Conservation (phyloP, 2,888 invertebrate genomes). For the Bombylius discolor region DNA sequence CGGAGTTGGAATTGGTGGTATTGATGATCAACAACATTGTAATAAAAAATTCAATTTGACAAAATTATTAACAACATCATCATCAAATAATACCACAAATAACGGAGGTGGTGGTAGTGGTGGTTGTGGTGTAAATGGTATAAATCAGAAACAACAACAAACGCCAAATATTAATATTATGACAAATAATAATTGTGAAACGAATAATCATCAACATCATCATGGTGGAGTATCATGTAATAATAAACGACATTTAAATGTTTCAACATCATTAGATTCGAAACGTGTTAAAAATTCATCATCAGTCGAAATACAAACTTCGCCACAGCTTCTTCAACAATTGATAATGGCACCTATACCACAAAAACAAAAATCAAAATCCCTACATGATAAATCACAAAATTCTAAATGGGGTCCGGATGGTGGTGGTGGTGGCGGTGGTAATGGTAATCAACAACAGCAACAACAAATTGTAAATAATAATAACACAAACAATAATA, state of each 20-base stretch:
- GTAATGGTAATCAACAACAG: constrained; percentile 31
- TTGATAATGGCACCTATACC: constrained; percentile 31
- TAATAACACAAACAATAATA: constrained; percentile 15
- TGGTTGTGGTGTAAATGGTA: not conserved
- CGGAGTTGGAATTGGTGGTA: not conserved
- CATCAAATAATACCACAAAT: not conserved
- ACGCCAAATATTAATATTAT: too few species aligned
- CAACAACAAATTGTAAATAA: constrained; percentile 27
- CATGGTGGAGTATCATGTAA: not conserved
- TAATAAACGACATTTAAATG: constrained; percentile 17
- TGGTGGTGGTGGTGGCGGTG: constrained; percentile 19
- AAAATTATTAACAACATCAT: not conserved
- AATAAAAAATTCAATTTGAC: not conserved
- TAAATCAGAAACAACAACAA: not conserved
- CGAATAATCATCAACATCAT: not conserved
- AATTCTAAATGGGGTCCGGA: constrained; percentile 31
- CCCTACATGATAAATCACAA: constrained; percentile 24
- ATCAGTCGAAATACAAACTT: constrained; percentile 23
- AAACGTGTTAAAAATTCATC: constrained; percentile 22
- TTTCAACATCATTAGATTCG: constrained; percentile 7
- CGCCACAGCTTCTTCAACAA: constrained; percentile 45
- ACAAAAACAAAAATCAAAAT: constrained; percentile 13
- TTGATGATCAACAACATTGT: not conserved
- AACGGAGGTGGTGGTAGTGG: not conserved
- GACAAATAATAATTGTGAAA: too few species aligned